phyloP scores from a whole-genome alignment of 2,797 vertebrate genomes.

The Falco novaeseelandiae region DNA sequence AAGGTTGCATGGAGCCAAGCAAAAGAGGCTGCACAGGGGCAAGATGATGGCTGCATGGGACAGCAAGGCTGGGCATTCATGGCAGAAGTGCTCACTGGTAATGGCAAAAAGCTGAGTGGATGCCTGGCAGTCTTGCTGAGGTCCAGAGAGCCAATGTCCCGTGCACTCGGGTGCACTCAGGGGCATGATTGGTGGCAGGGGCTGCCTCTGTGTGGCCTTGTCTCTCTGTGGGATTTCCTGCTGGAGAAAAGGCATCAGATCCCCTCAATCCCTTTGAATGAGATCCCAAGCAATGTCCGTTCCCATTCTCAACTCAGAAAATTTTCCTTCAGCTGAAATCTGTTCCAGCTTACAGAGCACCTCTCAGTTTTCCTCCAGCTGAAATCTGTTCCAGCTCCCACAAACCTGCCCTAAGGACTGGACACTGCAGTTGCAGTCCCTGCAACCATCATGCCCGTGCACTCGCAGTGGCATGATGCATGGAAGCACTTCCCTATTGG shows the following conservation, averaged over 20 bases:
- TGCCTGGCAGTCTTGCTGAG: background rate
- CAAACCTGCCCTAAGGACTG: background rate
- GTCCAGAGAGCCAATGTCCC: rapidly evolving
- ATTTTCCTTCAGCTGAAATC: background rate
- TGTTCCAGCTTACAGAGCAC: background rate
- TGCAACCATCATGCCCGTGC: too few species aligned
- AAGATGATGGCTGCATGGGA: background rate
- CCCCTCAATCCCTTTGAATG: background rate
- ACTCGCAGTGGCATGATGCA: background rate
- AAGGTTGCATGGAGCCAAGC: background rate
- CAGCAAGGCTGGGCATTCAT: background rate
- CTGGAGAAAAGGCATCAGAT: background rate
- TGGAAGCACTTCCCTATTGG: background rate
- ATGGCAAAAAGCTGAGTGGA: background rate
- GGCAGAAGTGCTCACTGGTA: background rate
- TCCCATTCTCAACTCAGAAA: background rate
- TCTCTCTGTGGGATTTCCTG: background rate
- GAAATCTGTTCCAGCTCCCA: background rate
- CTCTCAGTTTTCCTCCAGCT: background rate
- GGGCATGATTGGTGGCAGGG: background rate
- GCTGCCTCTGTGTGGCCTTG: background rate
- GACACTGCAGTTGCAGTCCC: too few species aligned
- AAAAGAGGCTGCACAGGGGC: background rate
- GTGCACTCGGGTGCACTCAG: too few species aligned
- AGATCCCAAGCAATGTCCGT: background rate